A percentile compares a stretch with the other conserved stretches of the same genome.
Evolutionary conservation across 2,797 vertebrate genomes (phyloP).

Genomic region (Decapterus maruadsi): DNA sequence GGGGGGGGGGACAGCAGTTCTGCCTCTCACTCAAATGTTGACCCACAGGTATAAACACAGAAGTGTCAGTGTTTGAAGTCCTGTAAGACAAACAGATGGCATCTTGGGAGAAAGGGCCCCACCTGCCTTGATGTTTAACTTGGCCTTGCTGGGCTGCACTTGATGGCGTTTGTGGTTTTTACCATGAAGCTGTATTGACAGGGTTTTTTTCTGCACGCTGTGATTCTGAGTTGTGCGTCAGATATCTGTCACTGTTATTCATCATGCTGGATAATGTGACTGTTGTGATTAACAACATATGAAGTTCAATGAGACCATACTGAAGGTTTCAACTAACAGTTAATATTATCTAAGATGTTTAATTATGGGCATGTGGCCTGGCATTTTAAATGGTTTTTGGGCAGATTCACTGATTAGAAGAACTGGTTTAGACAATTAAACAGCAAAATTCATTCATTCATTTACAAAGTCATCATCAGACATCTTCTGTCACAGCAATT

Average conservation of each 20-base stretch:
- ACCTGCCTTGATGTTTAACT: conserved; percentile 67
- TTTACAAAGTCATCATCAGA: conserved; percentile 1
- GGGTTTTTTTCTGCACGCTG: conserved; percentile 14
- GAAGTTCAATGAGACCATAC: conserved; percentile 22
- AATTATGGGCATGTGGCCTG: conserved; percentile 10
- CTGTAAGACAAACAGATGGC: conserved; percentile 72
- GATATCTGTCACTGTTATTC: conserved; percentile 20
- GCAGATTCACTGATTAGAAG: neutral
- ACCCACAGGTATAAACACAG: conserved; percentile 73
- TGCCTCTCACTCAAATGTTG: conserved; percentile 62
- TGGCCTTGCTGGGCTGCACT: conserved; percentile 42
- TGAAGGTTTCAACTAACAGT: conserved; percentile 42
- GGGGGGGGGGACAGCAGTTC: conserved; percentile 27
- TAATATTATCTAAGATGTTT: conserved; percentile 21
- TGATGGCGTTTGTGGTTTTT: conserved; percentile 31
- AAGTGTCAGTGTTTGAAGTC: conserved; percentile 74
- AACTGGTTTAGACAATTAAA: neutral
- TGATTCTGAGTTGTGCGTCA: conserved; percentile 26
- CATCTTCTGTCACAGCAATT: neutral
- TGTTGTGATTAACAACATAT: neutral
- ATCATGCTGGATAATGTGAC: conserved; percentile 11
- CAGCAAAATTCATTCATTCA: conserved; percentile 1
- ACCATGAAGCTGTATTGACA: conserved; percentile 36
- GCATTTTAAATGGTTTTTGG: conserved; percentile 13
- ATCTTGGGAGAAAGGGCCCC: conserved; percentile 61